Evolutionary conservation across 2,797 vertebrate species (phyloP).

Genomic region (Loriculus beryllinus): DNA sequence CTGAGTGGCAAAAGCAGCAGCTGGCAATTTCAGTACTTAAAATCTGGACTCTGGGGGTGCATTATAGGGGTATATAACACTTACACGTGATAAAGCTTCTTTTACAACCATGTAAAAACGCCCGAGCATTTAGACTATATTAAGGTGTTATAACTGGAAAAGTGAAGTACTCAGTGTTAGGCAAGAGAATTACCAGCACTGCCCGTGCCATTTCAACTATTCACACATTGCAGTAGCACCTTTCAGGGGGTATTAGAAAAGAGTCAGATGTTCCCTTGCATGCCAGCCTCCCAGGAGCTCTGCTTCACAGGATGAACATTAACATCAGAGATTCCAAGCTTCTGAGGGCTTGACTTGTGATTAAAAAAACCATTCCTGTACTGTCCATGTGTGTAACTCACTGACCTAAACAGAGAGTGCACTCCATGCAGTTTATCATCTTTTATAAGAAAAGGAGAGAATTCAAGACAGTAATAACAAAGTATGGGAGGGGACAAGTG

Average conservation of each 20-base stretch:
- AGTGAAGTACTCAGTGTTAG: not conserved
- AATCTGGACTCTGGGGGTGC: not conserved
- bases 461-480: not conserved
- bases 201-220: not conserved
- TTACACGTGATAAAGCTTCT: not conserved
- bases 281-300: not conserved
- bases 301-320: not conserved
- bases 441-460: not conserved
- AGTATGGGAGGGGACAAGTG: not conserved
- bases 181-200: not conserved
- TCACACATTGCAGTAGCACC: not conserved
- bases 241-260: not conserved
- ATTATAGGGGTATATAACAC: not conserved
- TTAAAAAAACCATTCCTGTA: not conserved
- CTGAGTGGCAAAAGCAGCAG: not conserved
- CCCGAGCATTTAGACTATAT: not conserved
- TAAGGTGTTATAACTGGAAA: not conserved
- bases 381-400: fast-evolving
- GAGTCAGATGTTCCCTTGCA: not conserved
- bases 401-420: not conserved
- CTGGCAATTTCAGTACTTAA: not conserved
- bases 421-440: not conserved
- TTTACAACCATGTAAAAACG: not conserved
- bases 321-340: not conserved
- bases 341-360: not conserved